A percentile compares a stretch with the other conserved stretches of the same genome.
Evolutionary conservation across 1,140 invertebrate genomes (phyloP).

Genomic region (Pseudomyrmex pallidus): DNA sequence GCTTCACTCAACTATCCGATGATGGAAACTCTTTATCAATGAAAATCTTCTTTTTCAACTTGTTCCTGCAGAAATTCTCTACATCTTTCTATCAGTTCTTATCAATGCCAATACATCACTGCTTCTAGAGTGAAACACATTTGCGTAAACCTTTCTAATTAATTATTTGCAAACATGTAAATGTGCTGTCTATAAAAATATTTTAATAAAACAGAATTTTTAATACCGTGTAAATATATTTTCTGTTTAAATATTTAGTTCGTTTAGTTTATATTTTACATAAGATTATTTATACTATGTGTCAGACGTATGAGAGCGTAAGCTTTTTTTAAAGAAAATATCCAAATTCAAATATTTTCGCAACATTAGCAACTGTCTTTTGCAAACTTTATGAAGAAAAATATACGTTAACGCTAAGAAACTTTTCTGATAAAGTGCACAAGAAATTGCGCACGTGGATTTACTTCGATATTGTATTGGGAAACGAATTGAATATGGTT

Average conservation of each 20-base stretch:
- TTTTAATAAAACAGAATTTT: too few species aligned
- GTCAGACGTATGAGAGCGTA: background rate
- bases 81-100: constrained; percentile 9
- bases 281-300: background rate
- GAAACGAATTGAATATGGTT: constrained; percentile 1
- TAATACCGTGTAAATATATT: too few species aligned
- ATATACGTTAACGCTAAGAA: background rate
- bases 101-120: constrained; percentile 18
- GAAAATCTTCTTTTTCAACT: background rate
- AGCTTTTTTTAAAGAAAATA: constrained; percentile 6
- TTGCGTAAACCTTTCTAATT: too few species aligned
- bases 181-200: too few species aligned
- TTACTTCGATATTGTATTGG: background rate
- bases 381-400: constrained; percentile 4
- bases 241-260: too few species aligned
- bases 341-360: background rate
- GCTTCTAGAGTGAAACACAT: background rate
- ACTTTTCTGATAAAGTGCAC: background rate
- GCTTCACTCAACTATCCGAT: constrained; percentile 27
- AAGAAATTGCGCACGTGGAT: background rate
- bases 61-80: background rate
- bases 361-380: background rate
- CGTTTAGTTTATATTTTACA: too few species aligned
- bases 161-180: too few species aligned
- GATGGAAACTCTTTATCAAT: constrained; percentile 38